Conservation (phyloP, 2,888 invertebrate species). For the Hypercompe scribonia region DNA sequence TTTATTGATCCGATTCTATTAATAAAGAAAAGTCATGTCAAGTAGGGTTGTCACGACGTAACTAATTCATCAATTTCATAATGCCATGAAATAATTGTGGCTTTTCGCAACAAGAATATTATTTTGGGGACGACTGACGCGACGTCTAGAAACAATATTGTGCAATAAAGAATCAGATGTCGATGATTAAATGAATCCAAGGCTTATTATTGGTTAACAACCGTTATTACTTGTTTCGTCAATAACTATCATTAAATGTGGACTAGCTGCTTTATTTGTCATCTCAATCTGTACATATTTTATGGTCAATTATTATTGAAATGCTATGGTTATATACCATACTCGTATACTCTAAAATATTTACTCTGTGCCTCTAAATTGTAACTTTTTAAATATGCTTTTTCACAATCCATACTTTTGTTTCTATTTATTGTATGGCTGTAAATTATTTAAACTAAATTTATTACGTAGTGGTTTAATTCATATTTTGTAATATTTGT, state of each 20-base stretch:
- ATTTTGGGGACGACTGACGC: constrained; percentile 64
- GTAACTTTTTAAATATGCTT: not conserved
- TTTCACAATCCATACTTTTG: not conserved
- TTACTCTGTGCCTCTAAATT: not conserved
- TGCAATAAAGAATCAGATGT: constrained; percentile 67
- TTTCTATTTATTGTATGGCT: not conserved
- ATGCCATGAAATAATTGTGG: constrained; percentile 75
- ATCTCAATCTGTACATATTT: constrained; percentile 55
- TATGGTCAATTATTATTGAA: constrained; percentile 45
- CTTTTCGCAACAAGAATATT: constrained; percentile 58
- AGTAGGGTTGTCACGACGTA: constrained; percentile 76
- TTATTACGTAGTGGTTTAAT: not conserved
- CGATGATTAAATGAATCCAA: constrained; percentile 70
- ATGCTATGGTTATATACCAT: not conserved
- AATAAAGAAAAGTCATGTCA: constrained; percentile 75
- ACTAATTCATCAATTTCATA: constrained; percentile 75
- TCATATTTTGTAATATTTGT: not conserved
- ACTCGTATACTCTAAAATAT: not conserved
- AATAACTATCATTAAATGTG: constrained; percentile 70
- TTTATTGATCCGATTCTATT: constrained; percentile 42
- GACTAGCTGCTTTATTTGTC: constrained; percentile 69
- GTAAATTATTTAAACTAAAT: not conserved
- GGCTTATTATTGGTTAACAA: constrained; percentile 78
- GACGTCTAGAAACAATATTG: constrained; percentile 63
- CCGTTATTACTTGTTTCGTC: constrained; percentile 76